phyloP scores from a whole-genome alignment of 2,888 invertebrate genomes.

The Smittia sp. region DNA sequence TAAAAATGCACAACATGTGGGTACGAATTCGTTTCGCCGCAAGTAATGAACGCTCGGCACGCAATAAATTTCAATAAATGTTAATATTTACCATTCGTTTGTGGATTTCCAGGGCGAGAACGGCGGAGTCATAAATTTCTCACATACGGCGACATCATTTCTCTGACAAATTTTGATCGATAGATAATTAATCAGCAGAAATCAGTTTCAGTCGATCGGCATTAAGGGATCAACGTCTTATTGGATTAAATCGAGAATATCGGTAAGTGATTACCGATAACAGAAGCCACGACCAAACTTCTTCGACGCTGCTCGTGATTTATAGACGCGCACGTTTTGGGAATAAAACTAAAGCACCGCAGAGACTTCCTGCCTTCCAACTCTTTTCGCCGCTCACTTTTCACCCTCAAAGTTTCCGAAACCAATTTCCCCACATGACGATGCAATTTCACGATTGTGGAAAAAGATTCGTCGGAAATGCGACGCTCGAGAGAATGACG shows the following conservation, averaged over 20 bases:
- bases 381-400: not conserved
- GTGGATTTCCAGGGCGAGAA: not conserved
- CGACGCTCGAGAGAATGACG: too few species aligned
- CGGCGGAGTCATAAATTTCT: not conserved
- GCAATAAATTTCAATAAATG: conserved; percentile 34
- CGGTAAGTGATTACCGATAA: not conserved
- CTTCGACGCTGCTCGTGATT: not conserved
- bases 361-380: not conserved
- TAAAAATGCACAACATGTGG: conserved; percentile 35
- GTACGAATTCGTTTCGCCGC: conserved; percentile 1
- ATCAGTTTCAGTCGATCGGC: not conserved
- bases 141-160: not conserved
- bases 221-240: conserved; percentile 18
- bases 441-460: not conserved
- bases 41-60: conserved; percentile 5
- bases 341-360: conserved; percentile 2
- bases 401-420: conserved; percentile 13
- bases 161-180: conserved; percentile 39
- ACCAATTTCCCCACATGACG: conserved; percentile 3
- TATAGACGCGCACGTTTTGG: conserved; percentile 18
- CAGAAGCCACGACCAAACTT: not conserved
- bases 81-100: not conserved
- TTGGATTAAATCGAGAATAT: not conserved
- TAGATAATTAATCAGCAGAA: conserved; percentile 25
- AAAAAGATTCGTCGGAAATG: too few species aligned